Conservation (phyloP, 2,113 vertebrate genomes). For the Chitala chitala region DNA sequence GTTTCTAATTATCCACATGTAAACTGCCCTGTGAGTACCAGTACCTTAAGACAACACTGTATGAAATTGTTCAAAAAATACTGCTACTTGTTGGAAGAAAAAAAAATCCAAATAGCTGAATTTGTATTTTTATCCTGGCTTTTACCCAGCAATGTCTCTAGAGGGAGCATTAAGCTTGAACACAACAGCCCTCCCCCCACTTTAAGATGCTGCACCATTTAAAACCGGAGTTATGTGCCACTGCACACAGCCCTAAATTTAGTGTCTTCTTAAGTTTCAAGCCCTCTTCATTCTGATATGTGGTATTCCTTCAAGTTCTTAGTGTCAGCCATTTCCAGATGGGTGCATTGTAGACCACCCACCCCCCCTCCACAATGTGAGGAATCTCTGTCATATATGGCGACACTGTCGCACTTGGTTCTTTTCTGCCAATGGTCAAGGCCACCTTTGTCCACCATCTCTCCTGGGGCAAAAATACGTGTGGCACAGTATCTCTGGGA, state of each 20-base stretch:
- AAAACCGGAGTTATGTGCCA: slow-evolving; percentile 50
- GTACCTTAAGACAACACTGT: neutral
- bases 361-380: slow-evolving; percentile 52
- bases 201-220: slow-evolving; percentile 45
- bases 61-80: neutral
- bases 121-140: neutral
- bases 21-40: too few species aligned
- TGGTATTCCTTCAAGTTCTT: slow-evolving; percentile 37
- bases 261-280: slow-evolving; percentile 57
- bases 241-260: slow-evolving; percentile 54
- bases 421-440: neutral
- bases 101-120: neutral
- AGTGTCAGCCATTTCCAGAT: neutral
- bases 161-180: slow-evolving; percentile 18
- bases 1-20: too few species aligned
- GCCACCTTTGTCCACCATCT: neutral
- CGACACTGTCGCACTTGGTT: slow-evolving; percentile 43
- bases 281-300: slow-evolving; percentile 23
- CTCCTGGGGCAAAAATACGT: neutral
- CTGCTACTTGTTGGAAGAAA: neutral
- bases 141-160: neutral
- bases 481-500: too few species aligned
- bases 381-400: slow-evolving; percentile 50
- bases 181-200: neutral
- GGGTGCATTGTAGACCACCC: neutral